These are phyloP conservation scores for Amblyopsis hoosieri DNA, from an alignment of 2,797 vertebrate species.

Conservation along the genomic window DNA sequence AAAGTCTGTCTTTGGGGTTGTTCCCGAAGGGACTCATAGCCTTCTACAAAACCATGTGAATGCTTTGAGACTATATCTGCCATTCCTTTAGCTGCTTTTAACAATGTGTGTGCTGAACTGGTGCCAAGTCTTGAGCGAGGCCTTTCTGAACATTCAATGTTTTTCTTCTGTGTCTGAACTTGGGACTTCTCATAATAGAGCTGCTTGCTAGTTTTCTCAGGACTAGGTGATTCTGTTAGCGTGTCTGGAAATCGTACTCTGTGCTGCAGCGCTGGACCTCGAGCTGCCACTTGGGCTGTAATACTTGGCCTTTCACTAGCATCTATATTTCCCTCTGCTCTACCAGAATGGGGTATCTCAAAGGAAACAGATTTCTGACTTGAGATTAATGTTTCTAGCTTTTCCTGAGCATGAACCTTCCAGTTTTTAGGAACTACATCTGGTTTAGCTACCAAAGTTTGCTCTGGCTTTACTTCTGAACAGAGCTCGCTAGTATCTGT, in stretches of 20 bases:
- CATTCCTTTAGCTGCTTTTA: conserved; percentile 67
- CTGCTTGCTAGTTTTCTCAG: conserved; percentile 64
- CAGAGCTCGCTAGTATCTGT: conserved; percentile 40
- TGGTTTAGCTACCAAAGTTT: conserved; percentile 58
- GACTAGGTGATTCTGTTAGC: conserved; percentile 25
- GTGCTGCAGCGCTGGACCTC: conserved; percentile 29
- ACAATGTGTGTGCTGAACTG: conserved; percentile 61
- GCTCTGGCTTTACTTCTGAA: conserved; percentile 43
- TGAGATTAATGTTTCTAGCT: conserved; percentile 12
- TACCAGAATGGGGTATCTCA: conserved; percentile 18
- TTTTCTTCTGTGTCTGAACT: conserved; percentile 36
- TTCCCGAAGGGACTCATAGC: conserved; percentile 54
- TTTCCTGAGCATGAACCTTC: conserved; percentile 68
- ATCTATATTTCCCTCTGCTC: conserved; percentile 27
- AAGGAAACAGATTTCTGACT: conserved; percentile 37
- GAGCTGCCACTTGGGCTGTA: conserved; percentile 37
- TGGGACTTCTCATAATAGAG: conserved; percentile 67
- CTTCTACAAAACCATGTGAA: conserved; percentile 50
- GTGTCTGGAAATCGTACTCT: conserved; percentile 63
- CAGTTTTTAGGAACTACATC: conserved; percentile 77
- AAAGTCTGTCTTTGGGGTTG: conserved; percentile 65
- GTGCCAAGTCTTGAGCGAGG: conserved; percentile 55
- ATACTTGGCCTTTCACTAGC: conserved; percentile 31
- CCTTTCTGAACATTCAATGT: conserved; percentile 39
- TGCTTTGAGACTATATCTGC: conserved; percentile 67